phyloP scores from a whole-genome alignment of 2,888 invertebrate genomes.

The Rotaria socialis region DNA sequence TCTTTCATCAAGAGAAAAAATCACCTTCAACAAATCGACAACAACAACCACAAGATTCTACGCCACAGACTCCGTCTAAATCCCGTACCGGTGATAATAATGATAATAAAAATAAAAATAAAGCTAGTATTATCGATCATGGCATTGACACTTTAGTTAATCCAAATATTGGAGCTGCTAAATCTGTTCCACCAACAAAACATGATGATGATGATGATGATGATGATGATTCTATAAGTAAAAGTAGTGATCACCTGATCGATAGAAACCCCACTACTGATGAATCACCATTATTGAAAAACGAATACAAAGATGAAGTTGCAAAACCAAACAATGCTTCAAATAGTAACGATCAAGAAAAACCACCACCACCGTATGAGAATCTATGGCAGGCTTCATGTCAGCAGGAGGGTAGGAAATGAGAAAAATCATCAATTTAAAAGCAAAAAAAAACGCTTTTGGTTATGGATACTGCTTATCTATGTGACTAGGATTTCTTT shows the following conservation, averaged over 20 bases:
- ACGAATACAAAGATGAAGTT: not conserved
- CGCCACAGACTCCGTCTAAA: not conserved
- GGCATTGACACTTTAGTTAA: not conserved
- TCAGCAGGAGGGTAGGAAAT: not conserved
- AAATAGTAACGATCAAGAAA: not conserved
- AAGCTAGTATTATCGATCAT: not conserved
- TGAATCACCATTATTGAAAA: not conserved
- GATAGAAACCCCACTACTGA: not conserved
- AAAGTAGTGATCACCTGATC: not conserved
- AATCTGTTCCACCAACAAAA: not conserved
- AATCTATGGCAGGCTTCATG: not conserved
- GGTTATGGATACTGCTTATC: slow-evolving; percentile 6
- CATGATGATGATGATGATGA: not conserved
- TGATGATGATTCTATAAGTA: not conserved
- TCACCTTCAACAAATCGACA: not conserved
- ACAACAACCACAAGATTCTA: not conserved
- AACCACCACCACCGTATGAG: not conserved
- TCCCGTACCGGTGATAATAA: not conserved
- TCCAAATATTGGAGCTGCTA: not conserved
- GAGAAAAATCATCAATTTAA: not conserved
- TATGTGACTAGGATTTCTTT: not conserved
- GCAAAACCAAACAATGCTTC: not conserved
- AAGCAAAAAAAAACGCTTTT: not conserved
- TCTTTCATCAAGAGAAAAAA: not conserved
- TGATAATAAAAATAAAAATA: not conserved